Conservation (phyloP, 2,888 invertebrate species). For the Formica aserva region DNA sequence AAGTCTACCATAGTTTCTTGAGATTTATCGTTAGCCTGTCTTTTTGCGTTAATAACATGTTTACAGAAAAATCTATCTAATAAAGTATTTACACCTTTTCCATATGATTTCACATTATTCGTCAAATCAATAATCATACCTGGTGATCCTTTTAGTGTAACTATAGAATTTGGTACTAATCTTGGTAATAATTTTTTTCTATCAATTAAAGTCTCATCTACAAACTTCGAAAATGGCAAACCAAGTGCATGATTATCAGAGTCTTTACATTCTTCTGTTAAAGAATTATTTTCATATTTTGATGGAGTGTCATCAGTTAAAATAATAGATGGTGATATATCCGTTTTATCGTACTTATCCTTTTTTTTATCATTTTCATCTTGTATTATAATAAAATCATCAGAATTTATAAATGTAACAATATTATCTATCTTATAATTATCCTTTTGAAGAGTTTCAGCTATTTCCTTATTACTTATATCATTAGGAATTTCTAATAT, state of each 20-base stretch:
- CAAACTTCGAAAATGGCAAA: constrained; percentile 61
- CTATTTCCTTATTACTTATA: background rate
- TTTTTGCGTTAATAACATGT: constrained; percentile 88
- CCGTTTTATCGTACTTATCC: background rate
- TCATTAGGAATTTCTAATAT: background rate
- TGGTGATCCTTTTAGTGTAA: constrained; percentile 87
- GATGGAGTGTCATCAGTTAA: background rate
- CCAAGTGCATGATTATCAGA: constrained; percentile 49
- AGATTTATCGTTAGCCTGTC: constrained; percentile 86
- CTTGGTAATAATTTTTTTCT: constrained; percentile 74
- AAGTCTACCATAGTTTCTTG: constrained; percentile 72
- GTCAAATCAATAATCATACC: constrained; percentile 89
- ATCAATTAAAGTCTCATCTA: constrained; percentile 53
- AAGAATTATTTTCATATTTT: background rate
- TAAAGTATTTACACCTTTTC: constrained; percentile 88
- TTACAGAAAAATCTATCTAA: constrained; percentile 90
- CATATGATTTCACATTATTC: constrained; percentile 85
- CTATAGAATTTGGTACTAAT: constrained; percentile 78
- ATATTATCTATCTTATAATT: background rate
- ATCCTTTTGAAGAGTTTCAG: background rate
- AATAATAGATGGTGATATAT: background rate
- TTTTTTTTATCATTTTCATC: background rate
- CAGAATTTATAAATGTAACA: background rate
- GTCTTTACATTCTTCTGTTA: constrained; percentile 14
- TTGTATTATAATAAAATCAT: background rate